phyloP scores from a whole-genome alignment of 2,797 vertebrate species.

The Periophthalmus magnuspinnatus region DNA sequence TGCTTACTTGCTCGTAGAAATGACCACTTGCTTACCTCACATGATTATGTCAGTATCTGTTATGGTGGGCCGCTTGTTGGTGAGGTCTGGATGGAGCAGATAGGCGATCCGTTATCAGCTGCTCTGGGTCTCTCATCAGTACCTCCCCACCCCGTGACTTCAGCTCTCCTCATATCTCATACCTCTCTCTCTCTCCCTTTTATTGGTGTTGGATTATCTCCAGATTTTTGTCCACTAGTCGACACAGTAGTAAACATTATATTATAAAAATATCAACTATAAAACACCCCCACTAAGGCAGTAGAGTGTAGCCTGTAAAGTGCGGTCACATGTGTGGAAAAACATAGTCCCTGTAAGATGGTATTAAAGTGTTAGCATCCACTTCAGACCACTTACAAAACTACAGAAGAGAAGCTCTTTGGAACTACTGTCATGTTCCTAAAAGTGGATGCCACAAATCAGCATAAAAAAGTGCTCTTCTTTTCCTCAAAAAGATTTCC shows the following conservation, averaged over 20 bases:
- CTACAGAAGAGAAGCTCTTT: background rate
- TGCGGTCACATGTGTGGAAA: background rate
- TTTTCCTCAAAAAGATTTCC: slow-evolving; percentile 26
- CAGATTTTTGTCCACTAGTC: background rate
- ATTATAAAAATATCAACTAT: background rate
- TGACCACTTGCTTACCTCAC: slow-evolving; percentile 57
- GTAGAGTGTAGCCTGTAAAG: background rate
- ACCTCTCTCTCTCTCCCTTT: slow-evolving; percentile 35
- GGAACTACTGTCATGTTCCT: background rate
- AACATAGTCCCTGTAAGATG: background rate
- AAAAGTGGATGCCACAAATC: background rate
- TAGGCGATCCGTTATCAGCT: slow-evolving; percentile 58
- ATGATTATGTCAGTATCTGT: slow-evolving; percentile 60
- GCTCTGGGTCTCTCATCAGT: slow-evolving; percentile 31
- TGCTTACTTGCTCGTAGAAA: slow-evolving; percentile 51
- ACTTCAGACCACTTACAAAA: background rate
- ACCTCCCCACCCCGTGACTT: slow-evolving; percentile 20
- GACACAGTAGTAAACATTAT: background rate
- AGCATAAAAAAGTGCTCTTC: slow-evolving; percentile 1
- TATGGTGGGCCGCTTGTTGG: slow-evolving; percentile 41
- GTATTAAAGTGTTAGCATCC: background rate
- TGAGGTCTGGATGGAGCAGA: slow-evolving; percentile 60
- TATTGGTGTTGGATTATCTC: background rate
- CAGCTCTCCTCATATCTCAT: slow-evolving; percentile 31
- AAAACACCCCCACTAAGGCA: background rate